Evolutionary conservation across 1,140 invertebrate species (phyloP), one percentile per base, ranked within the genome.

Genomic region (Brachionus calyciflorus): DNA sequence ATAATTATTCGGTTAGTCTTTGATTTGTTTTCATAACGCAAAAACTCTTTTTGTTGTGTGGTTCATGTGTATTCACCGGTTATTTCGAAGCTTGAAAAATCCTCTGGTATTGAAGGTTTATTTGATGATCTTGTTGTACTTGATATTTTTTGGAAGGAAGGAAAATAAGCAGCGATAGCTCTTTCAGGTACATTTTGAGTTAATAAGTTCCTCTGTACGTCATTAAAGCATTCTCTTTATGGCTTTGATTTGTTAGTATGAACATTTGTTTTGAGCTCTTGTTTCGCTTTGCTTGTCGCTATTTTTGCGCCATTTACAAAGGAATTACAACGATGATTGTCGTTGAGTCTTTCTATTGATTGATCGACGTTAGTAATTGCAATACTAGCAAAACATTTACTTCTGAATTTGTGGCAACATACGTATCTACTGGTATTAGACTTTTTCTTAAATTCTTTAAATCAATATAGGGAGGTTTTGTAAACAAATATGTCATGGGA

Each of bases 241-340:
- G n/a, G n/a, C 24, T 53, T 53, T n/a, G 51, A 53, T 17, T 48
- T 48, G 46, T 53, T 53, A 53, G 7, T 53, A 7, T 21, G 21
- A 24, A 53, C 51, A 24, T 53, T 53, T n/a, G n/a, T 21, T 53
- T 26, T 24, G n/a, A 19, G 26, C n/a, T 57, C 30, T 57, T 30
- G 21, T n/a, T n/a, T n/a, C n/a, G n/a, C n/a, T n/a, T n/a, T n/a
- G n/a, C n/a, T n/a, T n/a, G 24, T 57, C n/a, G 53, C 53, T 30
- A 57, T 57, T 57, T 57, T 57, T 26, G 28, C 53, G 28, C 30
- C n/a, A n/a, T 57, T 57, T 57, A 57, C 14, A 28, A 57, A 10
- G 30, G 3, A 28, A 28, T 57, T 57, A 57, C 24, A 57, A 9
- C 2, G n/a, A 28, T 57, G 53, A 28, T 57, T 57, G 53, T 57